These are phyloP conservation scores for Silurus meridionalis DNA, from an alignment of 2,113 vertebrate genomes.

Conservation along the genomic window DNA sequence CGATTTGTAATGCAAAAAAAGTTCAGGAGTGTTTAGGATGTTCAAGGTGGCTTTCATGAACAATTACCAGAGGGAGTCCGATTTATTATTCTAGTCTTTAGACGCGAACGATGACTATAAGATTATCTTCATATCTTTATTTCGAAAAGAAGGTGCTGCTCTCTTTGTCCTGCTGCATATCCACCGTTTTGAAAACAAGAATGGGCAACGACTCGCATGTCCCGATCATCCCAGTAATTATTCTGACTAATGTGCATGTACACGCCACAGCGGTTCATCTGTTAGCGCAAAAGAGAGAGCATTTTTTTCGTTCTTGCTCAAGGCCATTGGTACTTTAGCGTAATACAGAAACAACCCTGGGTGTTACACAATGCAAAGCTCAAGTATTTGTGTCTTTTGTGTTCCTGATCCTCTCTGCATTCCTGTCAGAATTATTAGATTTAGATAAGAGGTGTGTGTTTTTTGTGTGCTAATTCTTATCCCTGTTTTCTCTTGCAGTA, in stretches of 20 bases:
- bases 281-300: background rate
- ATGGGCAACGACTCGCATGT: background rate
- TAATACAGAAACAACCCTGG: background rate
- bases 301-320: background rate
- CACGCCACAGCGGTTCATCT: background rate
- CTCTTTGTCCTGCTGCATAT: background rate
- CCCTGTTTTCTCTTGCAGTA: slow-evolving; percentile 68
- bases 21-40: background rate
- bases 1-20: slow-evolving; percentile 15
- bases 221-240: background rate
- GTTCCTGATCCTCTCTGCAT: background rate
- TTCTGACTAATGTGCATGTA: background rate
- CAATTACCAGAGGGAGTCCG: background rate
- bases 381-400: slow-evolving; percentile 4
- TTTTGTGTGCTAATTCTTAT: slow-evolving; percentile 70
- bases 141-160: background rate
- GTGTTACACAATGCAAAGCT: background rate
- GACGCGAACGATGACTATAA: too few species aligned
- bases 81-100: background rate
- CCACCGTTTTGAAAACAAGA: background rate
- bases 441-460: slow-evolving; percentile 72
- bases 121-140: background rate
- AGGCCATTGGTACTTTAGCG: background rate
- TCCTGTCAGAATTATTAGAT: background rate
- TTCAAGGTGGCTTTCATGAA: background rate